A percentile compares a stretch with the other conserved stretches of the same genome.
These are phyloP conservation scores for Anser cygnoides DNA, from an alignment of 2,113 vertebrate species.

Conservation along the genomic window DNA sequence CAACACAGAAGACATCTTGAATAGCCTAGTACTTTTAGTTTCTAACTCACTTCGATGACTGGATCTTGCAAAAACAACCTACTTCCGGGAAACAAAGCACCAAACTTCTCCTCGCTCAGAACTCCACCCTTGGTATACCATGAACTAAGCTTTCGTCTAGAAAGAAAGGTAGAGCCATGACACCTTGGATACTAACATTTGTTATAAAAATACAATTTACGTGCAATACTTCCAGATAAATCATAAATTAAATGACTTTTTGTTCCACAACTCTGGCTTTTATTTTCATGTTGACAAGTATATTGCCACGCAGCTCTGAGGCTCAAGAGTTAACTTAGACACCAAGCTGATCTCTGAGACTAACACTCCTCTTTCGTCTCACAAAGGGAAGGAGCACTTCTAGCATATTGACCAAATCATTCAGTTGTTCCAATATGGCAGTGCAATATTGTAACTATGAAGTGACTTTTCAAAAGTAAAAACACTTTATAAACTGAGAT, in stretches of 20 bases:
- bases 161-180: not conserved
- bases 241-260: not conserved
- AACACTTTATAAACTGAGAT: not conserved
- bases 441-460: not conserved
- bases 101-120: constrained; percentile 3
- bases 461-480: not conserved
- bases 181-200: not conserved
- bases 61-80: constrained; percentile 10
- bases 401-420: not conserved
- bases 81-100: constrained; percentile 17
- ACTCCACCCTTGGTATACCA: not conserved
- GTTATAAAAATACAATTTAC: constrained; percentile 6
- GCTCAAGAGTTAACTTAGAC: not conserved
- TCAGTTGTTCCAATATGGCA: not conserved
- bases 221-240: not conserved
- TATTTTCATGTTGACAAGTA: not conserved
- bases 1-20: not conserved
- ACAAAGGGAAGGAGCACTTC: not conserved
- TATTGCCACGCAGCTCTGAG: not conserved
- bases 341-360: not conserved
- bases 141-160: not conserved
- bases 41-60: not conserved
- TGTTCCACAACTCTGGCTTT: not conserved
- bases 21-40: not conserved
- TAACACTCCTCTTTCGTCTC: not conserved